Base-by-base conservation (phyloP, 2,888 invertebrate species). In the Odontocolon sp. region DNA sequence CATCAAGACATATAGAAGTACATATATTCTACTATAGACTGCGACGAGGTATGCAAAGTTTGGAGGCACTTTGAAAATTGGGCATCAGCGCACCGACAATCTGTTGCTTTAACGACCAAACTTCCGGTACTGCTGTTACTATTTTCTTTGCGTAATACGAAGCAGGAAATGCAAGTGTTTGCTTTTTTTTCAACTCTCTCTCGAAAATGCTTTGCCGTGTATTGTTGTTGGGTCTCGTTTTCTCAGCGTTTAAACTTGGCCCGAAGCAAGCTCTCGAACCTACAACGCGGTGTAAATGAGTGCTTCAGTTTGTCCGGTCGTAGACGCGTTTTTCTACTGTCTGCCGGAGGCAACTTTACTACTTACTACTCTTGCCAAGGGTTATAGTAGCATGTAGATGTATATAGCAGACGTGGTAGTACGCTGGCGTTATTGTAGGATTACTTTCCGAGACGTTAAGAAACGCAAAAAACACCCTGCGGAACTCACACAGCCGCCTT, bases 271-370 rank as follows among this genome's bases (percentile, higher is more conserved):
- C 28, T 26, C 61, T 63, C 63, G 63, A 76, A 78, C n/a, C n/a
- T n/a, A n/a, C 70, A 74, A 80, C 69, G 78, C 67, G 64, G 78
- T 80, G 80, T 80, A 80, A 81, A 81, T 81, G 80, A 81, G 76
- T 68, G 71, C 80, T 79, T 76, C 73, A 81, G 77, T 79, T 80
- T 80, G 77, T 81, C 77, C 77, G 81, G 71, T 77, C 75, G 77
- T 81, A 80, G 80, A 80, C 78, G 81, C 68, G 77, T 81, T 81
- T 81, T 80, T 80, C 78, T 80, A 76, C 81, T 79, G 78, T 79
- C 81, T 80, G 73, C 77, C 73, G 70, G 59, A 61, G 71, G 59
- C 63, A 81, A 81, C 80, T 81, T 81, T 79, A 79, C 80, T 81
- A 80, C 80, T 80, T 73, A 69, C 77, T 70, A 59, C 73, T 70